Evolutionary conservation across 2,113 vertebrate genomes (phyloP), one percentile per base, ranked within the genome.

Genomic region (Turdus rufiventris): DNA sequence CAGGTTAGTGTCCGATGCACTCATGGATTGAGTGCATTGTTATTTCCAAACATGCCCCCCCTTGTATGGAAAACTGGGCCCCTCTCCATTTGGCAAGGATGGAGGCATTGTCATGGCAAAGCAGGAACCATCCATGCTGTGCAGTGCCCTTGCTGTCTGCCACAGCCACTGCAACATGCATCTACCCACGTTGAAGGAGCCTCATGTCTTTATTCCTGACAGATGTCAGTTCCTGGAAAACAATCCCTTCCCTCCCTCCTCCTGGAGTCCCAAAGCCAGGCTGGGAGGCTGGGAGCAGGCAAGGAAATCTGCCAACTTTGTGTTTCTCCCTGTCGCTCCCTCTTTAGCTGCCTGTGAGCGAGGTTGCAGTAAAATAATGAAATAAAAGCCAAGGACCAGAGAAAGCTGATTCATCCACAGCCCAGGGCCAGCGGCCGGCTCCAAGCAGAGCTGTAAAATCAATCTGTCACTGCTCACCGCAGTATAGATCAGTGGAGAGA

Each of bases 361-460:
- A 96, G 77, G 93, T 85, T 97, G 93, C 94, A 94, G 91, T 87
- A 95, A 95, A 97, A 97, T 94, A 97, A 96, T 96, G 77, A 96
- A 97, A 95, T 96, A 96, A 97, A 97, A 95, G 90, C 94, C 96
- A 96, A 96, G 96, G 93, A 93, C 96, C 94, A 94, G 94, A 96
- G 97, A 97, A 97, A 97, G 97, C 97, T 97, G 97, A 97, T 97
- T 97, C 97, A 97, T 97, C 87, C 94, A 83, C 91, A 94, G 96
- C 93, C 95, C 95, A 97, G 97, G 97, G 95, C 94, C 96, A 97
- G 96, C 82, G 88, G 91, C 92, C 74, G 96, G 92, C 96, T 97
- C 94, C 96, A 96, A 95, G 94, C 88, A 89, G 93, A 94, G 94
- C 96, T 94, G 93, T 97, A 97, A 97, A 97, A 97, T 97, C 96